Base-by-base conservation (phyloP, 2,888 invertebrate genomes). In the Liodrosophila aerea region DNA sequence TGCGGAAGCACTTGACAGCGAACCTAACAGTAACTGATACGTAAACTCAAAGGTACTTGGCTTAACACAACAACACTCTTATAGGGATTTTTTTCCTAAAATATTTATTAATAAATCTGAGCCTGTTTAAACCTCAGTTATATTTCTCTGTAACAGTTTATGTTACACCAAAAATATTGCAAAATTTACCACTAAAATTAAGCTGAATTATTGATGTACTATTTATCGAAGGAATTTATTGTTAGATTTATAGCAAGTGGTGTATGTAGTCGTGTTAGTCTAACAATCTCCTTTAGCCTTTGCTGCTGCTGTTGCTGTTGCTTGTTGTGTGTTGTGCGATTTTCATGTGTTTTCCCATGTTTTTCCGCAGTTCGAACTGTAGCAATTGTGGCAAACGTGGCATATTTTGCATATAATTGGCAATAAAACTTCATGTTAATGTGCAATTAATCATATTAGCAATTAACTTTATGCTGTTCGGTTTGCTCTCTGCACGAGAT, bases 361-460 rank as follows among this genome's bases (percentile, higher is more conserved):
- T 27, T 59, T 22, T 22, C 22, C 22, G 37, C 39, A 45, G 39
- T 57, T 45, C 44, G 47, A 73, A 69, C 44, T 70, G 73, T 69
- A 63, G 70, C 71, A 70, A 60, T 70, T 69, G 61, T 22, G 22
- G 22, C 64, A 57, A 50, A 52, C 71, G 67, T 83, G 84, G 80
- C 85, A 83, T 81, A 85, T 81, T 85, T 85, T 84, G 82, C 72
- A 69, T 82, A 86, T 88, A 87, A 88, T 87, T 88, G 87, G 84
- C 86, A 68, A 88, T 87, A 88, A 87, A 87, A 86, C 87, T 85
- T 86, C 87, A 87, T 87, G 87, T 88, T 87, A 87, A 88, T 85
- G 86, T 85, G 81, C 87, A 87, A 87, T 87, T 88, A 87, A 88
- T 87, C 87, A 88, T 85, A 88, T 87, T 87, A 80, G 84, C 87